phyloP scores from a whole-genome alignment of 2,888 invertebrate species.

The Leptura quadrifasciata region DNA sequence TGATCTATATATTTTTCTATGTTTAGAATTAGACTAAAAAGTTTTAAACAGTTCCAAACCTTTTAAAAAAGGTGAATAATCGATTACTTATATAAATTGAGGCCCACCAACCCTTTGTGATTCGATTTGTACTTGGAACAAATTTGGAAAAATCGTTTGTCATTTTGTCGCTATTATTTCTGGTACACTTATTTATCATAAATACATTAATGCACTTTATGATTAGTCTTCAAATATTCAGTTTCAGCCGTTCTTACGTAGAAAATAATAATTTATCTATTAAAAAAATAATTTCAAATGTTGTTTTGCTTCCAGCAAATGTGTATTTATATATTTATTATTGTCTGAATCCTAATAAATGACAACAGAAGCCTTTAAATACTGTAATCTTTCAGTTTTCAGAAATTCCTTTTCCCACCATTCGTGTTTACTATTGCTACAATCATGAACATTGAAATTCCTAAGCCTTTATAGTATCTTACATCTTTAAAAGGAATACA shows the following conservation, averaged over 20 bases:
- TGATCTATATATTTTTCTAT: too few relatives aligned
- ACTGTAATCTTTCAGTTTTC: not conserved
- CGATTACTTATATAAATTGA: too few relatives aligned
- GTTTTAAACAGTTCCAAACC: too few relatives aligned
- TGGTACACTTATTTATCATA: too few relatives aligned
- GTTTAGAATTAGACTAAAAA: too few relatives aligned
- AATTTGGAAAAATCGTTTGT: too few relatives aligned
- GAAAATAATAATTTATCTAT: not conserved
- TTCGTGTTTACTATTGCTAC: not conserved
- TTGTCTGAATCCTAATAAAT: slow-evolving; percentile 3
- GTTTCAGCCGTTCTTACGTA: not conserved
- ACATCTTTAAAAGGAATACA: too few relatives aligned
- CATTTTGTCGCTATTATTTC: too few relatives aligned
- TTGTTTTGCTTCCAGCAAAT: not conserved
- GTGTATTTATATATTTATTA: not conserved
- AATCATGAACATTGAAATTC: not conserved
- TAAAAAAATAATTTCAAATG: not conserved
- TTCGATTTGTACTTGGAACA: too few relatives aligned
- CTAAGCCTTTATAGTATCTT: not conserved
- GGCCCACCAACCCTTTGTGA: too few relatives aligned
- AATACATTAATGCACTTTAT: too few relatives aligned
- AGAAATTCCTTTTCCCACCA: not conserved
- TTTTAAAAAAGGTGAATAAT: too few relatives aligned
- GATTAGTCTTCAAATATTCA: not conserved
- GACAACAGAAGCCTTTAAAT: not conserved